phyloP scores from a whole-genome alignment of 2,113 vertebrate genomes.

The Sialia sialis region DNA sequence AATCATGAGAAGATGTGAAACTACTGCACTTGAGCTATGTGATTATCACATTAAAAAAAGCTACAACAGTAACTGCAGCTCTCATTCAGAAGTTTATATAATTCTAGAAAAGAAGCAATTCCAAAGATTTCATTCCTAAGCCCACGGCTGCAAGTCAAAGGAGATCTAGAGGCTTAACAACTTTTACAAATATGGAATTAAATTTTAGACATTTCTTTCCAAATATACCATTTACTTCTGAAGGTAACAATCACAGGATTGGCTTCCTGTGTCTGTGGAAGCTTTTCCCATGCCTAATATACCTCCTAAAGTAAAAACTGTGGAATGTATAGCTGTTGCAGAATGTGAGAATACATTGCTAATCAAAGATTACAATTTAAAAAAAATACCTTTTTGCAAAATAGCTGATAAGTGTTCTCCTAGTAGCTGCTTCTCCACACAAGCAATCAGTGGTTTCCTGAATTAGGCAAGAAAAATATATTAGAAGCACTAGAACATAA shows the following conservation, averaged over 20 bases:
- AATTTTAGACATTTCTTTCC: background rate
- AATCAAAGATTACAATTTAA: background rate
- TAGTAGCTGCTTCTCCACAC: slow-evolving; percentile 81
- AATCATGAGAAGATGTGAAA: background rate
- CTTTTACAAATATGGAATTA: background rate
- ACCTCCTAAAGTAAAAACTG: background rate
- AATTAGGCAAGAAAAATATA: background rate
- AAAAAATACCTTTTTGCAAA: slow-evolving; percentile 79
- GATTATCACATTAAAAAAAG: background rate
- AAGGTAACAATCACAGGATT: background rate
- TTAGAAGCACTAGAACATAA: background rate
- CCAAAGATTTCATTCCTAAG: background rate
- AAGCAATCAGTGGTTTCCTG: slow-evolving; percentile 80
- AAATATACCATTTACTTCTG: background rate
- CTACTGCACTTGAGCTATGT: background rate
- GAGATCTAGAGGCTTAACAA: background rate
- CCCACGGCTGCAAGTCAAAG: background rate
- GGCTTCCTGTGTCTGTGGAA: background rate
- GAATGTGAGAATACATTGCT: background rate
- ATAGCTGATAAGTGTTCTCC: slow-evolving; percentile 80
- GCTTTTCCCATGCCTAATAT: background rate
- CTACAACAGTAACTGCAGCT: background rate
- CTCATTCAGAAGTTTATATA: background rate
- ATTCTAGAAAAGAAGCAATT: background rate
- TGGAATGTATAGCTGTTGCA: background rate